Evolutionary conservation across 2,888 invertebrate species (phyloP).

Genomic region (Eupithecia inturbata): DNA sequence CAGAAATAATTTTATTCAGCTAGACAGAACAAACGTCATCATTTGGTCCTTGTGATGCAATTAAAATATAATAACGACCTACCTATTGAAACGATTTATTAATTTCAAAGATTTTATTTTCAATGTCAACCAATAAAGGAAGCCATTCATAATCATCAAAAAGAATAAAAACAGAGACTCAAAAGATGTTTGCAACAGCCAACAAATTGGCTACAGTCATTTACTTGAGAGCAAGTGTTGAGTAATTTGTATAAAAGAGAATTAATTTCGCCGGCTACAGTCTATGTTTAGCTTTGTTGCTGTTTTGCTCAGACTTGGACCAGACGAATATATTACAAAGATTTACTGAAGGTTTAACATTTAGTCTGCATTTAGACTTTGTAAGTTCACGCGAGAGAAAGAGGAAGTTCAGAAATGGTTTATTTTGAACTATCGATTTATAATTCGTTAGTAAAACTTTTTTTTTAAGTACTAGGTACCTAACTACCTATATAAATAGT

Average conservation of each 20-base stretch:
- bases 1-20: neutral
- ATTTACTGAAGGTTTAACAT: constrained; percentile 12
- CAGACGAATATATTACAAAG: constrained; percentile 42
- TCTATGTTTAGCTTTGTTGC: constrained; percentile 40
- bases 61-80: neutral
- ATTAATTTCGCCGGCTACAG: constrained; percentile 13
- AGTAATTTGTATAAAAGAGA: constrained; percentile 20
- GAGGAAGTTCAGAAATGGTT: constrained; percentile 2
- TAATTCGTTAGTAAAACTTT: neutral
- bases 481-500: neutral
- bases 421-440: neutral
- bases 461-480: neutral
- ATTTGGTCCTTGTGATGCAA: neutral
- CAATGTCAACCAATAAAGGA: constrained; percentile 6
- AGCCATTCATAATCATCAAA: constrained; percentile 12
- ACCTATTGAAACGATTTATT: neutral
- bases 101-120: neutral
- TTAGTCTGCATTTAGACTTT: constrained; percentile 1
- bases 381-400: neutral
- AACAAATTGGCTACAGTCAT: neutral
- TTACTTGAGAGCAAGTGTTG: constrained; percentile 11
- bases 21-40: neutral
- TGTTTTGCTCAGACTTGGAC: constrained; percentile 31
- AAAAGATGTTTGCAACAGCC: constrained; percentile 4
- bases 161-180: neutral